Evolutionary conservation across 2,113 vertebrate species (phyloP).

Genomic region (Hiodon tergisus): DNA sequence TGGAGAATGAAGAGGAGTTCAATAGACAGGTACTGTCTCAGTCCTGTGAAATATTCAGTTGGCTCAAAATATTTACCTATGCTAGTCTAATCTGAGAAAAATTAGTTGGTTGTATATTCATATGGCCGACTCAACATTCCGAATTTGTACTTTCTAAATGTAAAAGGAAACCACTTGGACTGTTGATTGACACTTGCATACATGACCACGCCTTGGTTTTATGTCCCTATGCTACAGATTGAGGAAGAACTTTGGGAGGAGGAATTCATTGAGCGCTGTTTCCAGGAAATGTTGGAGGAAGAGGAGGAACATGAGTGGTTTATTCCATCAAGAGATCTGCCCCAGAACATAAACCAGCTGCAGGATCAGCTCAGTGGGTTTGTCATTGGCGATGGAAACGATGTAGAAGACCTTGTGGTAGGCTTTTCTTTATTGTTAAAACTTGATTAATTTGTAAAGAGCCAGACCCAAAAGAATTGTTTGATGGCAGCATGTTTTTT

Average conservation of each 20-base stretch:
- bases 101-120: not conserved
- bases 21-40: slow-evolving; percentile 72
- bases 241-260: slow-evolving; percentile 92
- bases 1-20: slow-evolving; percentile 93
- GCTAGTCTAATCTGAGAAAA: not conserved
- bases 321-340: slow-evolving; percentile 86
- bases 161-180: too few relatives aligned
- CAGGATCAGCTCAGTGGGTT: slow-evolving; percentile 80
- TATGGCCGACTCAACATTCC: too few relatives aligned
- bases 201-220: too few relatives aligned
- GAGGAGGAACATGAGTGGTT: slow-evolving; percentile 89
- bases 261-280: slow-evolving; percentile 87
- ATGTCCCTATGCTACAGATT: slow-evolving; percentile 57
- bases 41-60: too few relatives aligned
- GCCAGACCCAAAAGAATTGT: too few relatives aligned
- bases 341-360: slow-evolving; percentile 70
- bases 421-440: not conserved
- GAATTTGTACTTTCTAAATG: too few relatives aligned
- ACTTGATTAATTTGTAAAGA: not conserved
- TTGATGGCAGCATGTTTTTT: too few relatives aligned
- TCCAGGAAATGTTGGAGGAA: slow-evolving; percentile 90
- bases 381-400: slow-evolving; percentile 71
- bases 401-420: slow-evolving; percentile 75
- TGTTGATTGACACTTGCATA: too few relatives aligned
- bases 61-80: too few relatives aligned